A percentile compares a stretch with the other conserved stretches of the same genome.
Conservation (phyloP, 1,140 invertebrate species). For the Streblospio benedicti region DNA sequence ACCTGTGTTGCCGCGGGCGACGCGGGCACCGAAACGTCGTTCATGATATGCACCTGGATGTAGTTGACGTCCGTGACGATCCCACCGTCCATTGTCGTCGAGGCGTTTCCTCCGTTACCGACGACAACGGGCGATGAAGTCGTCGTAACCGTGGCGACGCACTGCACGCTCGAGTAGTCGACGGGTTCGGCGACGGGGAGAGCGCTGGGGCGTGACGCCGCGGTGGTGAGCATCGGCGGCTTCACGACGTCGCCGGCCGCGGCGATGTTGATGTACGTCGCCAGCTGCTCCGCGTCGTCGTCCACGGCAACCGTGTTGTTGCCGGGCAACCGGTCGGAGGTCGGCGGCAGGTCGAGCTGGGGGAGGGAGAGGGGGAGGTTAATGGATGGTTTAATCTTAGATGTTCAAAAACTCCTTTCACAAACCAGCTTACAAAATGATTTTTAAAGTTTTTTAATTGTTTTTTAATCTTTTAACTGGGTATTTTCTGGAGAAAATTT, state of each 20-base stretch:
- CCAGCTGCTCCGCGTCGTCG: background rate
- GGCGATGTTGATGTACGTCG: too few species aligned
- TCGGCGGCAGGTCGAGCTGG: background rate
- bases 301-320: background rate
- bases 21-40: background rate
- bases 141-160: background rate
- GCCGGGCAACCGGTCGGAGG: background rate
- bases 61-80: conserved; percentile 7
- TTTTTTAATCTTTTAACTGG: too few species aligned
- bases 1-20: background rate
- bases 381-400: too few species aligned
- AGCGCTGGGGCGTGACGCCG: background rate
- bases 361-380: too few species aligned
- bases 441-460: too few species aligned
- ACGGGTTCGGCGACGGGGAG: too few species aligned
- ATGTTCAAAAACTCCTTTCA: too few species aligned
- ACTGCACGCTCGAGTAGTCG: too few species aligned
- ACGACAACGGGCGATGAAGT: background rate
- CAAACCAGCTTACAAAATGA: too few species aligned
- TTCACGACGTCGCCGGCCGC: background rate
- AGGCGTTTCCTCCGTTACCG: background rate
- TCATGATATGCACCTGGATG: conserved; percentile 12
- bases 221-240: background rate
- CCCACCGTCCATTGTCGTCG: background rate
- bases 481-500: too few species aligned